A percentile compares a stretch with the other conserved stretches of the same genome.
These are phyloP conservation scores for Keiferia lycopersicella DNA, from an alignment of 2,888 invertebrate genomes.

Conservation along the genomic window DNA sequence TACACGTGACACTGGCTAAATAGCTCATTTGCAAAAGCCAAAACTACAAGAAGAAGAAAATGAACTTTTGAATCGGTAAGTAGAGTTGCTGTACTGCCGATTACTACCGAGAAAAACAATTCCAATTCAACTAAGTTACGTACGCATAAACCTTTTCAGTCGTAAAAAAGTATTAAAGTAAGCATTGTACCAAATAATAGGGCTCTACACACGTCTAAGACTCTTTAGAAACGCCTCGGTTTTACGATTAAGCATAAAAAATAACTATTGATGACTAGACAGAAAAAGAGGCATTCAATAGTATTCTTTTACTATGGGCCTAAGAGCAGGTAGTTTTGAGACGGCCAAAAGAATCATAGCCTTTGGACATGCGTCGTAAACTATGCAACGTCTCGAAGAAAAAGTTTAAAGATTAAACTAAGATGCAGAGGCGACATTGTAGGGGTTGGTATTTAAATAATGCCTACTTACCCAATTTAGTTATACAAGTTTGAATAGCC, in stretches of 20 bases:
- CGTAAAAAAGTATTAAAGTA: slow-evolving; percentile 3
- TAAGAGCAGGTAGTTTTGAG: slow-evolving; percentile 18
- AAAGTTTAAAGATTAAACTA: slow-evolving; percentile 7
- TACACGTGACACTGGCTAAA: too few relatives aligned
- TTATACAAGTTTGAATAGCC: neutral
- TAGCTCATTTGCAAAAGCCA: too few relatives aligned
- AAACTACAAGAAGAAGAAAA: too few relatives aligned
- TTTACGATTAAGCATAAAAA: slow-evolving; percentile 12
- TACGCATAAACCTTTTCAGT: neutral
- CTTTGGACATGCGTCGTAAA: slow-evolving; percentile 15
- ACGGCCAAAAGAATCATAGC: slow-evolving; percentile 19
- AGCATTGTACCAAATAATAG: slow-evolving; percentile 4
- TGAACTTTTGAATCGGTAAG: too few relatives aligned
- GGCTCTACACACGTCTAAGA: slow-evolving; percentile 1
- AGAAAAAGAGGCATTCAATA: slow-evolving; percentile 5
- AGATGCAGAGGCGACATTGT: neutral
- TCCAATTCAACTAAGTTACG: neutral
- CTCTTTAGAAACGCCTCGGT: slow-evolving; percentile 8
- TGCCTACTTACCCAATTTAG: neutral
- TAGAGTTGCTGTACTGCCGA: too few relatives aligned
- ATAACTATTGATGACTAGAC: slow-evolving; percentile 11
- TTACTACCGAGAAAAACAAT: neutral
- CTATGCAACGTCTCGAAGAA: slow-evolving; percentile 4
- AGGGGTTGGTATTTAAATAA: neutral
- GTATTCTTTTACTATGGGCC: neutral